phyloP scores from a whole-genome alignment of 2,797 vertebrate genomes.

The Phrynocephalus vlangalii region DNA sequence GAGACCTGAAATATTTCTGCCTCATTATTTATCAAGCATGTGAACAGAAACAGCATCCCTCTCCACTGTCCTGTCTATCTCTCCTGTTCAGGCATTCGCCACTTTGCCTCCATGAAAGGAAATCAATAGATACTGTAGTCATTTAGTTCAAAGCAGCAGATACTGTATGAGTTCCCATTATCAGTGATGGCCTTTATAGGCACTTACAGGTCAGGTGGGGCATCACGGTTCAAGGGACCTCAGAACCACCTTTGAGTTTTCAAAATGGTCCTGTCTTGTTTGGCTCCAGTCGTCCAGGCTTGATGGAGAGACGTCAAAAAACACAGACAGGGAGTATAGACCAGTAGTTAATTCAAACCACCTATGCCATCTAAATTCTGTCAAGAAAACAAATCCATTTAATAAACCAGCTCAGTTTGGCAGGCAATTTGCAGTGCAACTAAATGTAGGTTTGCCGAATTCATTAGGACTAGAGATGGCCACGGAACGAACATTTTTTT shows the following conservation, averaged over 20 bases:
- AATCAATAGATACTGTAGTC: conserved; percentile 35
- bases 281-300: neutral
- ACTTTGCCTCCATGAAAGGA: neutral
- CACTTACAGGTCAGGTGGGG: fast-evolving
- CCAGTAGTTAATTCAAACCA: neutral
- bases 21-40: conserved; percentile 1
- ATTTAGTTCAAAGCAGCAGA: neutral
- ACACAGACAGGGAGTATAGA: neutral
- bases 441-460: neutral
- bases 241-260: neutral
- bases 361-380: neutral
- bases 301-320: neutral
- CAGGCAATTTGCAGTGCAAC: neutral
- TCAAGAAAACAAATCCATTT: neutral
- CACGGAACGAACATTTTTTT: no score
- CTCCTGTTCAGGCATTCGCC: conserved; percentile 15
- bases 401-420: no score
- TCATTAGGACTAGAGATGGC: neutral
- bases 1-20: neutral
- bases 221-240: fast-evolving
- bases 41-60: neutral
- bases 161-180: neutral
- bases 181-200: conserved; percentile 1
- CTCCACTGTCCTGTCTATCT: conserved; percentile 17
- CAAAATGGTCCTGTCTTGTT: fast-evolving